Base-by-base conservation (phyloP, 2,888 invertebrate genomes). In the Leptura quadrifasciata region DNA sequence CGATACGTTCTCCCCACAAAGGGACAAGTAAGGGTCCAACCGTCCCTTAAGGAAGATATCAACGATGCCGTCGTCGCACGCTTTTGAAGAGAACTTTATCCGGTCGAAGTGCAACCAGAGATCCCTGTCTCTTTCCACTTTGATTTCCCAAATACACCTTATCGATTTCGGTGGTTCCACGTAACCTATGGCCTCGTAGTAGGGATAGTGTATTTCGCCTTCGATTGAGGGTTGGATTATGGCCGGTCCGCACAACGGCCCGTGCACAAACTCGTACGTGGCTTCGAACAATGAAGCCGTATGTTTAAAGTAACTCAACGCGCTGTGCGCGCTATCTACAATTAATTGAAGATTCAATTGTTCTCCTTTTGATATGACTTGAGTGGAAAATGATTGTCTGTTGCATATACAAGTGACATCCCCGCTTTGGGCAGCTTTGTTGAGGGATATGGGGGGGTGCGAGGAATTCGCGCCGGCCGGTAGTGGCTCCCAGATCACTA, bases 61-160 rank as follows among this genome's bases (percentile, higher is more conserved):
- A 60, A 97, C 92, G 80, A 95, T 94, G 2, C 96, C 97, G 85
- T 96, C 96, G 78, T 96, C 95, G 86, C 97, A 97, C 76, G 94
- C 94, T 57, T 95, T 93, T 58, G 96, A 95, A 0, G 95, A 94
- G 86, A 97, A 96, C 82, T 95, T 94, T 15, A 96, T 95, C 85
- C 96, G 94, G 85, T 97, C 97, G 84, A 97, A 94, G 87, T 96
- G 95, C 31, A 97, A 89, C 94, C 95, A 96, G 21, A 97, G 92
- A 87, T 97, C 97, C 76, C 96, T 91, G 76, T 96, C 96, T 60
- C 94, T 93, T 82, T 95, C 95, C 12, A 96, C 95, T 81, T 94
- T 93, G 58, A 96, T 90, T 77, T 89, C 88, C 89, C 89, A 89
- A 17, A 89, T 88, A 82, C 89, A 89, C 52, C 88, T 92, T 80